Evolutionary conservation across 2,797 vertebrate species (phyloP).

Genomic region (Aselliscus stoliczkanus): DNA sequence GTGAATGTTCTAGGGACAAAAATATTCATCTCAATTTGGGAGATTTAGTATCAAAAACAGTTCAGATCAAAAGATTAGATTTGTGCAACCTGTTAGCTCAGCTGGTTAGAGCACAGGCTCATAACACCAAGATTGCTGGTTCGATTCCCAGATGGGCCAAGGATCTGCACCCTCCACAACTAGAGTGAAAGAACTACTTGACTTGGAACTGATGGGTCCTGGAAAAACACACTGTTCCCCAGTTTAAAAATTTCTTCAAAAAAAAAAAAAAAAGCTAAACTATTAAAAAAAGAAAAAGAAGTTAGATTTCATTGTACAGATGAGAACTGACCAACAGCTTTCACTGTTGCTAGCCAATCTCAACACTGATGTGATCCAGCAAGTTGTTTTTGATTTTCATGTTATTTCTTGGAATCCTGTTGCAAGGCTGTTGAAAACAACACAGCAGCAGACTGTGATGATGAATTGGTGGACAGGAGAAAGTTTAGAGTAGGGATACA

Average conservation of each 20-base stretch:
- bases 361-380: background rate
- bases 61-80: background rate
- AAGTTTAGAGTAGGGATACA: background rate
- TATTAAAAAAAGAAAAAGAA: background rate
- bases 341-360: background rate
- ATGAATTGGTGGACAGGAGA: background rate
- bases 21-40: background rate
- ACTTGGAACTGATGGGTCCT: too few species aligned
- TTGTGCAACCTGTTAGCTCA: background rate
- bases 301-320: background rate
- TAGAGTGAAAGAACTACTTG: too few species aligned
- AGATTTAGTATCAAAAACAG: background rate
- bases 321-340: background rate
- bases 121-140: too few species aligned
- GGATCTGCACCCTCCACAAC: too few species aligned
- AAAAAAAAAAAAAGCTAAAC: background rate
- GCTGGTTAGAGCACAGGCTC: too few species aligned
- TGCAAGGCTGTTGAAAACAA: background rate
- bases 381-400: background rate
- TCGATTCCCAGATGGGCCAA: too few species aligned
- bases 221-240: too few species aligned
- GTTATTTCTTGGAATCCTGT: background rate
- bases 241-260: too few species aligned
- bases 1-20: background rate
- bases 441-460: background rate